Conservation (phyloP, 2,113 vertebrate genomes). For the Xyliphius kryptos region DNA sequence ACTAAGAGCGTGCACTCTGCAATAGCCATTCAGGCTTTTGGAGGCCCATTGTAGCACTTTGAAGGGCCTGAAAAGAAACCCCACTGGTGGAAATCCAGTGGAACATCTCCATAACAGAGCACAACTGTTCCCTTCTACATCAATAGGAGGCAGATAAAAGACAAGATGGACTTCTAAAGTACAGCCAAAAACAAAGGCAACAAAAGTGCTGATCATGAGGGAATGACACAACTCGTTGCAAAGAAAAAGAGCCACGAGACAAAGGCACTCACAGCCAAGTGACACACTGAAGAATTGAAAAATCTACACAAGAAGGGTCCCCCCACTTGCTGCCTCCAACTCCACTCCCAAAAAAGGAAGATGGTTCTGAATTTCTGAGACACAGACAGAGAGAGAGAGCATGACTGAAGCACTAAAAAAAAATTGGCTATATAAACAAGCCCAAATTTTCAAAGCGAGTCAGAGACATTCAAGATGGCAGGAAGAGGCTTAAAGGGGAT, state of each 20-base stretch:
- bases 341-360: slow-evolving; percentile 12
- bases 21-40: slow-evolving; percentile 89
- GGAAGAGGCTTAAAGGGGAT: no score
- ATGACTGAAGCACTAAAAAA: no score
- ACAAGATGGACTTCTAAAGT: slow-evolving; percentile 99
- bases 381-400: no score
- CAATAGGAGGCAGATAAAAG: slow-evolving; percentile 98
- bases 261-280: slow-evolving; percentile 89
- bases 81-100: slow-evolving; percentile 98
- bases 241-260: slow-evolving; percentile 72
- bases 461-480: no score
- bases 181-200: slow-evolving; percentile 97
- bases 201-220: slow-evolving; percentile 98
- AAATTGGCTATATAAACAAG: no score
- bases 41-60: slow-evolving; percentile 88
- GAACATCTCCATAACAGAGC: slow-evolving; percentile 99
- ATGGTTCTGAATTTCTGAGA: no score
- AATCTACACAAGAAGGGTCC: slow-evolving; percentile 94
- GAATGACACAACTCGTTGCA: slow-evolving; percentile 92
- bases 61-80: slow-evolving; percentile 97
- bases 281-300: slow-evolving; percentile 96
- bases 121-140: slow-evolving; percentile 99
- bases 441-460: no score
- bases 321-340: slow-evolving; percentile 68
- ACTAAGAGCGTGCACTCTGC: slow-evolving; percentile 91